phyloP scores from a whole-genome alignment of 2,113 vertebrate species.

The Engystomops pustulosus region DNA sequence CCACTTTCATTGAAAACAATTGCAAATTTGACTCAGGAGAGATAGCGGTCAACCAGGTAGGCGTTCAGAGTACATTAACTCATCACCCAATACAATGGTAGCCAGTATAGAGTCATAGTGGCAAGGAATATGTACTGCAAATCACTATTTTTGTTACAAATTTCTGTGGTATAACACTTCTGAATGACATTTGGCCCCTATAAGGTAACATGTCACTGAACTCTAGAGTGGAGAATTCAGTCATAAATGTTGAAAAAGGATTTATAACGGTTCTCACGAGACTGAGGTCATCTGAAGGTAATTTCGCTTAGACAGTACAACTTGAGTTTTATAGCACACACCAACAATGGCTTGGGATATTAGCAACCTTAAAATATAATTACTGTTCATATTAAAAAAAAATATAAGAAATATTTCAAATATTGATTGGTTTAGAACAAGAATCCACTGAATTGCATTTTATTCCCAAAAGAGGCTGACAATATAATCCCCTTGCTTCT shows the following conservation, averaged over 20 bases:
- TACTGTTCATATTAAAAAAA: constrained; percentile 29
- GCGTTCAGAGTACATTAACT: too few relatives aligned
- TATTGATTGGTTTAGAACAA: constrained; percentile 35
- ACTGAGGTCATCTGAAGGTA: not conserved
- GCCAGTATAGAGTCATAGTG: not conserved
- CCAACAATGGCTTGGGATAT: not conserved
- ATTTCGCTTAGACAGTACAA: not conserved
- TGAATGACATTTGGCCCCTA: not conserved
- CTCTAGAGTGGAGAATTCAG: not conserved
- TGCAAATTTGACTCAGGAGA: too few relatives aligned
- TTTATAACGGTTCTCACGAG: not conserved
- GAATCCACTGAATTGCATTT: constrained; percentile 64
- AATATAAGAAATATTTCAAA: not conserved
- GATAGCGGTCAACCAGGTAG: too few relatives aligned
- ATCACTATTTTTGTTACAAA: not conserved
- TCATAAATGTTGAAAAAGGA: not conserved
- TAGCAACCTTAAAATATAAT: not conserved
- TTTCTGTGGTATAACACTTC: not conserved
- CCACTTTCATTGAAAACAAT: too few relatives aligned
- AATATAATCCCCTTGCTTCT: constrained; percentile 68
- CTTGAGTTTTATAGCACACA: not conserved
- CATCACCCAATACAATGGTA: not conserved
- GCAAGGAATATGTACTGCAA: not conserved
- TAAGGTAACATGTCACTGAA: not conserved
- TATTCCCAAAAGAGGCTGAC: constrained; percentile 69